Percentiles rank a stretch among this genome's conserved stretches.
These are phyloP conservation scores for Amphimallon solstitiale DNA, from an alignment of 2,888 invertebrate species.

Conservation along the genomic window DNA sequence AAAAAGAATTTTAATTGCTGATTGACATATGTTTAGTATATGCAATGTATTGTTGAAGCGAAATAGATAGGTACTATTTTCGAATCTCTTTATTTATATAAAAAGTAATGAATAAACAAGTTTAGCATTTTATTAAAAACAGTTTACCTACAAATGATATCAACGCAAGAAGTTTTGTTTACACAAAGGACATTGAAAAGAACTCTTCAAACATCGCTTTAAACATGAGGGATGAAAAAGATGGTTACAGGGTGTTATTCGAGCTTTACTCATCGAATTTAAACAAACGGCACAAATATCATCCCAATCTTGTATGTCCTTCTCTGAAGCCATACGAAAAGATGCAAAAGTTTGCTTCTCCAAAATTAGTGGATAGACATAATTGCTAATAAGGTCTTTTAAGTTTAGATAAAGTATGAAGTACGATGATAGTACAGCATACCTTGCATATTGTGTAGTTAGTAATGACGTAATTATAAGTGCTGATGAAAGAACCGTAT, in stretches of 20 bases:
- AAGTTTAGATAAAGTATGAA: slow-evolving; percentile 58
- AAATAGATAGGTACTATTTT: too few relatives aligned
- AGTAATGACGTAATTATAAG: slow-evolving; percentile 45
- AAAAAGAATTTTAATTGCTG: too few relatives aligned
- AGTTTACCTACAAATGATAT: background rate
- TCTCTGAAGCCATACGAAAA: slow-evolving; percentile 68
- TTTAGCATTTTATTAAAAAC: slow-evolving; percentile 1
- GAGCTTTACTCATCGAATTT: slow-evolving; percentile 74
- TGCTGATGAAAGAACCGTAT: slow-evolving; percentile 62
- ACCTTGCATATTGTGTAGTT: slow-evolving; percentile 46
- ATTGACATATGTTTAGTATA: too few relatives aligned
- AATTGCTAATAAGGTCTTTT: slow-evolving; percentile 58
- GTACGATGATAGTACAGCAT: slow-evolving; percentile 55
- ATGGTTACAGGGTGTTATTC: slow-evolving; percentile 82
- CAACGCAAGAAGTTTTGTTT: slow-evolving; percentile 63
- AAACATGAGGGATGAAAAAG: slow-evolving; percentile 82
- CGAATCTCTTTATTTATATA: too few relatives aligned
- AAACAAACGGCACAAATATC: slow-evolving; percentile 84
- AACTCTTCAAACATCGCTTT: slow-evolving; percentile 74
- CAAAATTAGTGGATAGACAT: slow-evolving; percentile 52
- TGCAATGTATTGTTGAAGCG: too few relatives aligned
- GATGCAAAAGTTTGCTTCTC: slow-evolving; percentile 56
- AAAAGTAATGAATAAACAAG: too few relatives aligned
- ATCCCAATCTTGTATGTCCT: slow-evolving; percentile 75
- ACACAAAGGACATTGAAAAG: slow-evolving; percentile 79